Conservation (phyloP, 2,113 vertebrate species). For the Terrapene triunguis region DNA sequence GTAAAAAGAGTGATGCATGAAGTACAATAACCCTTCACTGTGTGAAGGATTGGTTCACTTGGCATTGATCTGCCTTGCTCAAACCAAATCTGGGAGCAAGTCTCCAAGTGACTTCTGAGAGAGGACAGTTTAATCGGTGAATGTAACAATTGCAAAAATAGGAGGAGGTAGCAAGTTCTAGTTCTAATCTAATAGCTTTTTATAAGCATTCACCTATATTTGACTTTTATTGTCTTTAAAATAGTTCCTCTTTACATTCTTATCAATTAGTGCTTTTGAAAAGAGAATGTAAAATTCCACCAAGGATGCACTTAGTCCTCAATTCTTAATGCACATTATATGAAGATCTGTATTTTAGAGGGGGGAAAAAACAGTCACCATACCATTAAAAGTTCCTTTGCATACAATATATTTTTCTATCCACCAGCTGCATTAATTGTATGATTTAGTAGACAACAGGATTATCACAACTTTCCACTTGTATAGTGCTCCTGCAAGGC, state of each 20-base stretch:
- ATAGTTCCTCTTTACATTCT: neutral
- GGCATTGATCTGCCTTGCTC: neutral
- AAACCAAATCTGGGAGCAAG: fast-evolving
- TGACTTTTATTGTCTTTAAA: too few relatives aligned
- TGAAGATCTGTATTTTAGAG: neutral
- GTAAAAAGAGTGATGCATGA: neutral
- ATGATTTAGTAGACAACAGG: neutral
- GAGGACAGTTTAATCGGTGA: too few relatives aligned
- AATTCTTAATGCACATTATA: neutral
- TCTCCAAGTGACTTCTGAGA: too few relatives aligned
- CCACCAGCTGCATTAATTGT: neutral
- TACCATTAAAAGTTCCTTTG: neutral
- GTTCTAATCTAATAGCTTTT: too few relatives aligned
- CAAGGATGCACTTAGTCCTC: neutral
- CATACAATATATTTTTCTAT: neutral
- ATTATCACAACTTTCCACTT: neutral
- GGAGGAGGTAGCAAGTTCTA: too few relatives aligned
- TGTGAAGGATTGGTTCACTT: neutral
- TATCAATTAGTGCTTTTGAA: neutral
- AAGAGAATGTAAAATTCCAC: neutral
- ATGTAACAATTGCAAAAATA: too few relatives aligned
- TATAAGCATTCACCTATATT: too few relatives aligned
- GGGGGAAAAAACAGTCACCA: neutral
- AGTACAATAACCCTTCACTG: neutral
- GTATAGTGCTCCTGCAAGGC: neutral